Percentiles rank a stretch among this genome's conserved stretches.
Evolutionary conservation across 2,888 invertebrate genomes (phyloP).

Genomic region (Rhagium mordax): DNA sequence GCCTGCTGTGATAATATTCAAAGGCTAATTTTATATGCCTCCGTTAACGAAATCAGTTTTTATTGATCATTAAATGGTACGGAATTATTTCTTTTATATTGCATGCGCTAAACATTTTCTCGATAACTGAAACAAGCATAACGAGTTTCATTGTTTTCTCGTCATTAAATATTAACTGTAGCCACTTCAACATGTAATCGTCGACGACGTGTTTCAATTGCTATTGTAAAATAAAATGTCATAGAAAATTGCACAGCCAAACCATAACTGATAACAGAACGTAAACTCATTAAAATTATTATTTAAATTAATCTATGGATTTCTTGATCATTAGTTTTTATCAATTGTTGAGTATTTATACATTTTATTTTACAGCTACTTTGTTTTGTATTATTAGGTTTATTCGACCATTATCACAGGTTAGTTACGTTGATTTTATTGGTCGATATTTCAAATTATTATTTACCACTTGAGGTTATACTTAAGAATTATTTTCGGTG

Average conservation of each 20-base stretch:
- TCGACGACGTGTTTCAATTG: conserved; percentile 7
- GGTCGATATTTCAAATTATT: too few relatives aligned
- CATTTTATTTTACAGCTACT: too few relatives aligned
- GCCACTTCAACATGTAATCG: neutral
- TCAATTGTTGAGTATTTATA: too few relatives aligned
- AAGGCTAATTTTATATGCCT: neutral
- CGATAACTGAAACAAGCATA: neutral
- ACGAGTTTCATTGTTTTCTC: conserved; percentile 2
- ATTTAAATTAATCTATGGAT: neutral
- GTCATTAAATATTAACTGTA: neutral
- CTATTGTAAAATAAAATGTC: conserved; percentile 4
- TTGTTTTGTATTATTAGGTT: too few relatives aligned
- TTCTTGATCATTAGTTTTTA: neutral
- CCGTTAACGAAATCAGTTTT: conserved; percentile 4
- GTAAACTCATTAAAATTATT: neutral
- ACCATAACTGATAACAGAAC: neutral
- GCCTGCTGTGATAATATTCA: conserved; percentile 4
- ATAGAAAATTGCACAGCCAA: conserved; percentile 2
- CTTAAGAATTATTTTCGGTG: too few relatives aligned
- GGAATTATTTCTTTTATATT: conserved; percentile 11
- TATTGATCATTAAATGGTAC: conserved; percentile 20
- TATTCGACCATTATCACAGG: too few relatives aligned
- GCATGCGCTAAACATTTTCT: neutral
- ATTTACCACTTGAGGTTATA: too few relatives aligned
- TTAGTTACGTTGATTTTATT: too few relatives aligned